Evolutionary conservation across 2,797 vertebrate genomes (phyloP).

Genomic region (Miichthys miiuy): DNA sequence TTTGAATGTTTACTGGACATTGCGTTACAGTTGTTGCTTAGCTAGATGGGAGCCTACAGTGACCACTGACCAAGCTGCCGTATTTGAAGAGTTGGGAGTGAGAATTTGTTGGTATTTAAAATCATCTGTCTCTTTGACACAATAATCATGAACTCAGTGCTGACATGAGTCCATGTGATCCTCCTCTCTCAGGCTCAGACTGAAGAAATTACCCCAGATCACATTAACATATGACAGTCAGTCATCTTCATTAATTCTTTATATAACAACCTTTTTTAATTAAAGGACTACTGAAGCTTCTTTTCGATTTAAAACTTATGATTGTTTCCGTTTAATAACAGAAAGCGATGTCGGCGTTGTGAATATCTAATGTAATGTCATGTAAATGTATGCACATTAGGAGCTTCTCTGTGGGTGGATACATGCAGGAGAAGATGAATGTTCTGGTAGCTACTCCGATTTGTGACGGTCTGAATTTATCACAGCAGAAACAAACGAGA

Average conservation of each 20-base stretch:
- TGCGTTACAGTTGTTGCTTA: no score
- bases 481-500: neutral
- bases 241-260: neutral
- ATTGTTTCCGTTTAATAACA: neutral
- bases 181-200: no score
- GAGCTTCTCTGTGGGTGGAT: slow-evolving; percentile 10
- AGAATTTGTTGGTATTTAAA: no score
- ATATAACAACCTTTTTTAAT: neutral
- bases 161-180: no score
- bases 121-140: no score
- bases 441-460: neutral
- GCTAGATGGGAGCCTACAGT: no score
- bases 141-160: no score
- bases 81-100: no score
- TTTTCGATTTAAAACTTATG: neutral
- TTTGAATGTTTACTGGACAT: no score
- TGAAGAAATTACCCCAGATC: no score
- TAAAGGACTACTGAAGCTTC: slow-evolving; percentile 4
- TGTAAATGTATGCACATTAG: slow-evolving; percentile 22
- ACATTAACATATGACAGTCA: neutral
- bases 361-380: neutral
- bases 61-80: no score
- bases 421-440: slow-evolving; percentile 15
- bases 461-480: neutral
- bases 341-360: no score